Evolutionary conservation across 2,797 vertebrate genomes (phyloP).

Genomic region (Gila robusta): DNA sequence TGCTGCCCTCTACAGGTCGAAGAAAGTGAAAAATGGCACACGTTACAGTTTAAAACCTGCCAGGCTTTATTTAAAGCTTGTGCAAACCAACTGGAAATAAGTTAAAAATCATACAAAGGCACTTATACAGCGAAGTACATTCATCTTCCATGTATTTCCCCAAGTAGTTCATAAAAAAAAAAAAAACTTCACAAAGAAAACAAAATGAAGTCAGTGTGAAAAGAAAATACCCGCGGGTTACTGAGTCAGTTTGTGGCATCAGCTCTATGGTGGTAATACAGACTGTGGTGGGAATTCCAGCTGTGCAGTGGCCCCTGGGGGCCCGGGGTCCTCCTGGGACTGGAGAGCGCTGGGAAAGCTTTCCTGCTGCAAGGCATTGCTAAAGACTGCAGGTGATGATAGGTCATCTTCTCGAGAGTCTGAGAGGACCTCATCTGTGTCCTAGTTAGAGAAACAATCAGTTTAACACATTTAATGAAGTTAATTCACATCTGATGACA

Average conservation of each 20-base stretch:
- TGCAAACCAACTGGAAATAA: constrained; percentile 37
- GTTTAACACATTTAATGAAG: not conserved
- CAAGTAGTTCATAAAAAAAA: not conserved
- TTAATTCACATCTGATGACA: not conserved
- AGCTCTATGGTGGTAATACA: not conserved
- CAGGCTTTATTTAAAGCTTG: constrained; percentile 36
- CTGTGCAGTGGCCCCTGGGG: not conserved
- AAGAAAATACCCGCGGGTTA: not conserved
- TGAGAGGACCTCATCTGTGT: constrained; percentile 34
- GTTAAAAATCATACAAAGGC: constrained; percentile 27
- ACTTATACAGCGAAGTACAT: not conserved
- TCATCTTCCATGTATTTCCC: not conserved
- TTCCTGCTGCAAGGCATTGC: not conserved
- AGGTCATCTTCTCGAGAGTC: constrained; percentile 8
- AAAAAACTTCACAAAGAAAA: not conserved
- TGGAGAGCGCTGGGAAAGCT: not conserved
- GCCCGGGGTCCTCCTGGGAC: constrained; percentile 23
- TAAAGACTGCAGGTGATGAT: not conserved
- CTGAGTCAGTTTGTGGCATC: constrained; percentile 3
- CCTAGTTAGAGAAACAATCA: constrained; percentile 33
- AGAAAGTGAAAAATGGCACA: not conserved
- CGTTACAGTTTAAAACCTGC: not conserved
- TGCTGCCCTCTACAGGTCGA: constrained; percentile 30
- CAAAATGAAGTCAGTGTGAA: not conserved
- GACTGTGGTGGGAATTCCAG: not conserved